phyloP scores from a whole-genome alignment of 2,797 vertebrate genomes.

The Lophius americanus region DNA sequence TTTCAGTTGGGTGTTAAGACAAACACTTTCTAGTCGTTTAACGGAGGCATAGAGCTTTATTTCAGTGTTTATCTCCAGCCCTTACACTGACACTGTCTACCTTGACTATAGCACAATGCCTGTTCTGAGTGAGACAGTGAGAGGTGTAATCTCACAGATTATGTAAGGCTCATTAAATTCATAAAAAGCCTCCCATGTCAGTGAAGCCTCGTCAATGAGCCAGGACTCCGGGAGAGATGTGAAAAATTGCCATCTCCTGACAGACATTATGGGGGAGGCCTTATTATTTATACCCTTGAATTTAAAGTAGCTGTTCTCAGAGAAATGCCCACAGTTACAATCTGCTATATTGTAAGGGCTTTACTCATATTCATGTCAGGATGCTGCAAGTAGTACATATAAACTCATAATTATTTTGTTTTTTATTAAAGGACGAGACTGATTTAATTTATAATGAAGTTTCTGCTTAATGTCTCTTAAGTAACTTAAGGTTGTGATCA shows the following conservation, averaged over 20 bases:
- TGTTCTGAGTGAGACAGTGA: conserved; percentile 24
- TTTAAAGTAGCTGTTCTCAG: conserved; percentile 48
- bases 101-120: conserved; percentile 22
- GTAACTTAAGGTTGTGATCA: background rate
- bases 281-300: conserved; percentile 55
- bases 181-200: conserved; percentile 33
- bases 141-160: conserved; percentile 49
- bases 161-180: conserved; percentile 51
- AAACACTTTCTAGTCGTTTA: conserved; percentile 27
- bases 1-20: conserved; percentile 34
- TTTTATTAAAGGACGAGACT: background rate
- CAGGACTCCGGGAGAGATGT: conserved; percentile 50
- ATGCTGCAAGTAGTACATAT: background rate
- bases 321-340: conserved; percentile 16
- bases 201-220: conserved; percentile 53
- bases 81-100: conserved; percentile 25
- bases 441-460: background rate
- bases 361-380: conserved; percentile 29
- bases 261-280: conserved; percentile 56
- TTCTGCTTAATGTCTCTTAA: background rate
- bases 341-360: conserved; percentile 14
- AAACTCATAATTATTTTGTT: conserved; percentile 7
- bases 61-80: conserved; percentile 5
- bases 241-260: conserved; percentile 55
- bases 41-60: conserved; percentile 18